Conservation (phyloP, 2,888 invertebrate genomes). For the Drosophila mayaguana region DNA sequence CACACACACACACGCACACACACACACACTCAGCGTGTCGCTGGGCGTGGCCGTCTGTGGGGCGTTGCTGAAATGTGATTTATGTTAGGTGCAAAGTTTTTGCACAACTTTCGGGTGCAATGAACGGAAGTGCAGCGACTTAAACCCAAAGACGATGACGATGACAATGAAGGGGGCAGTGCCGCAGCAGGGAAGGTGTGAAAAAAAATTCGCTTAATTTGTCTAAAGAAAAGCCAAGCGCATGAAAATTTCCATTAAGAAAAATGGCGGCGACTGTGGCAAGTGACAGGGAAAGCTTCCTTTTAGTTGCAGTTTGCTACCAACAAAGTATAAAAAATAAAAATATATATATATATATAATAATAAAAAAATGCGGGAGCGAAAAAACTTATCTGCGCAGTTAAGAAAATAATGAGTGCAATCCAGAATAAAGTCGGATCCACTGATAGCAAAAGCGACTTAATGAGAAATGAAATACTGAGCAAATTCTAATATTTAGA, state of each 20-base stretch:
- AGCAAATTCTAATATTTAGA: background rate
- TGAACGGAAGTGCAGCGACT: slow-evolving; percentile 70
- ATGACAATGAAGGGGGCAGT: slow-evolving; percentile 55
- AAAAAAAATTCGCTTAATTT: slow-evolving; percentile 73
- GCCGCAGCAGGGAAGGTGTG: slow-evolving; percentile 47
- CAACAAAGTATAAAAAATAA: background rate
- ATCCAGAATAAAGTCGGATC: slow-evolving; percentile 45
- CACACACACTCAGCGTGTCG: background rate
- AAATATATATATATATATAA: background rate
- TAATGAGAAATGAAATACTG: background rate
- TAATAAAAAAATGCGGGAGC: slow-evolving; percentile 10
- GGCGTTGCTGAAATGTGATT: slow-evolving; percentile 67
- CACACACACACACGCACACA: background rate
- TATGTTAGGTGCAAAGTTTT: slow-evolving; percentile 76
- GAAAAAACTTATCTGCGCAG: slow-evolving; percentile 49
- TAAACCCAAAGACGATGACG: slow-evolving; percentile 54
- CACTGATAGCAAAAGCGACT: slow-evolving; percentile 16
- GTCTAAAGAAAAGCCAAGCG: slow-evolving; percentile 72
- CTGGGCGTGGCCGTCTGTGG: slow-evolving; percentile 57
- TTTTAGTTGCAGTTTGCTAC: slow-evolving; percentile 19
- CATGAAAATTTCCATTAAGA: slow-evolving; percentile 70
- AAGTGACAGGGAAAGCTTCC: slow-evolving; percentile 59
- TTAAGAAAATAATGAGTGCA: slow-evolving; percentile 57
- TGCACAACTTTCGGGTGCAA: slow-evolving; percentile 73
- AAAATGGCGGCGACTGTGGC: slow-evolving; percentile 70